Conservation (phyloP, 2,797 vertebrate species). For the Corythornis leucogaster region DNA sequence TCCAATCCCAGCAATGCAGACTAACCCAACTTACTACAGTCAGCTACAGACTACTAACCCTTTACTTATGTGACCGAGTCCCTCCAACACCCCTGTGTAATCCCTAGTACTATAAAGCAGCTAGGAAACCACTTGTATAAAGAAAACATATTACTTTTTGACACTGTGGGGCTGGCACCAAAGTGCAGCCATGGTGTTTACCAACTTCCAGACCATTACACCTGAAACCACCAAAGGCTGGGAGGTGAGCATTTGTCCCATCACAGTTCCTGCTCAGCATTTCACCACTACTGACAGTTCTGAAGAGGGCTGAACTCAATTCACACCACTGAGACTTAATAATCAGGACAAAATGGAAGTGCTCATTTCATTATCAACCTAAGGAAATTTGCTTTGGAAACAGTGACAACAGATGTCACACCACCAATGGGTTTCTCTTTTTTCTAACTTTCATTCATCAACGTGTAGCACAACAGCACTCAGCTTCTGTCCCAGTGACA, state of each 20-base stretch:
- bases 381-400: background rate
- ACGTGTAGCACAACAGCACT: rapidly evolving
- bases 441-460: background rate
- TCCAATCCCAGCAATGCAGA: background rate
- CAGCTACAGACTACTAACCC: background rate
- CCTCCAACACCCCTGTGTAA: background rate
- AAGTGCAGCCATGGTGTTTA: background rate
- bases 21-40: background rate
- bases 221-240: background rate
- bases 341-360: background rate
- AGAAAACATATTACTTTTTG: background rate
- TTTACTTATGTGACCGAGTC: rapidly evolving
- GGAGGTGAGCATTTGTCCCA: rapidly evolving
- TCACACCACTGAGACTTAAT: background rate
- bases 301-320: background rate
- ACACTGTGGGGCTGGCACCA: rapidly evolving
- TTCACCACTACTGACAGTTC: background rate
- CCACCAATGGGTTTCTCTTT: rapidly evolving
- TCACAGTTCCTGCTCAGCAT: background rate
- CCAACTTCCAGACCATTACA: background rate
- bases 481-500: background rate
- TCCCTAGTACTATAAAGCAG: rapidly evolving
- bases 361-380: background rate
- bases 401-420: background rate
- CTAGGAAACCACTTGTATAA: background rate